Evolutionary conservation across 2,113 vertebrate genomes (phyloP), one percentile per base, ranked within the genome.

Genomic region (Embiotoca jacksoni): DNA sequence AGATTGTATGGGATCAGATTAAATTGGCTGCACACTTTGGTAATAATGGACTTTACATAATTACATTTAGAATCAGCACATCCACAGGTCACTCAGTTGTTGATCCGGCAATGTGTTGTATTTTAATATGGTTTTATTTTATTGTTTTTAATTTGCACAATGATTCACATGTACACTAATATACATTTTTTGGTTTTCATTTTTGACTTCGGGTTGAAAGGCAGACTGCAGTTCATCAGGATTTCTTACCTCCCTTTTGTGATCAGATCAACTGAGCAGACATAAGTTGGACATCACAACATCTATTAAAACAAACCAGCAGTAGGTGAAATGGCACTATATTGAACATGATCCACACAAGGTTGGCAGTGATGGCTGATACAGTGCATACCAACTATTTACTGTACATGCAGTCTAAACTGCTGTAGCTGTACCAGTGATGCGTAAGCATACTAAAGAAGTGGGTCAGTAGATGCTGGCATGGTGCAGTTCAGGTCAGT

Each of bases 391-490:
- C 4, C 30, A 31, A 36, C 30, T 56, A 5, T 79, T 78, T 63
- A 83, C 60, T 60, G 60, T 75, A 46, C 63, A 59, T 82, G 77
- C 54, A 49, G 56, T 73, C 56, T 57, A 35, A 86, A 74, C 53
- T 23, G 52, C 58, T 63, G 63, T 8, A 23, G 65, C 62, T 68
- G 53, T 63, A 66, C 39, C 63, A 31, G 64, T 23, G 61, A 85
- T 79, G 72, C 55, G 23, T 78, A 78, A 76, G 81, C 83, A 76
- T 46, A 73, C 44, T 58, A 36, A 33, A 84, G 72, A 93, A 92
- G 75, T 93, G 87, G 90, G 91, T 93, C 89, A 88, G 75, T 75
- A 69, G 79, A 90, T 77, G 77, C 81, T 15, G 10, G 49, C 39
- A 30, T 82, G 64, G 71, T 62, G 78, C 35, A 36, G 64, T 82